Percentiles rank a stretch among this genome's conserved stretches.
phyloP scores from a whole-genome alignment of 1,140 invertebrate species.

The Meloidogyne floridensis region DNA sequence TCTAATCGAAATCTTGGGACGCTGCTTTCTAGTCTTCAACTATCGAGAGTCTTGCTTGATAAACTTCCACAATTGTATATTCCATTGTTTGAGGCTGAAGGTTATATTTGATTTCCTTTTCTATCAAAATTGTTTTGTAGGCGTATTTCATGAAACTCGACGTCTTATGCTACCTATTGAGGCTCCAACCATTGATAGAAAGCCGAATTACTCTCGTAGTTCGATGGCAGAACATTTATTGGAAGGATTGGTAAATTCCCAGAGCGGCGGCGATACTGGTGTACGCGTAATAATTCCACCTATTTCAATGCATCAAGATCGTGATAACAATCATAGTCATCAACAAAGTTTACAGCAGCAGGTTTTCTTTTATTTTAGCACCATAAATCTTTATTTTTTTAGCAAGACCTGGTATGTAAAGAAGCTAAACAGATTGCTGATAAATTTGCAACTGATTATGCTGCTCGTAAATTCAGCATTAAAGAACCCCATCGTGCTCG shows the following conservation, averaged over 20 bases:
- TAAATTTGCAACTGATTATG: conserved; percentile 27
- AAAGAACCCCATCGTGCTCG: conserved; percentile 22
- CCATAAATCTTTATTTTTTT: not conserved
- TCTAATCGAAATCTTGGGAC: conserved; percentile 57
- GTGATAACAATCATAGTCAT: not conserved
- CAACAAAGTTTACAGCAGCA: conserved; percentile 22
- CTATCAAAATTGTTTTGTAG: conserved; percentile 14
- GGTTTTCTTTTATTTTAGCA: not conserved
- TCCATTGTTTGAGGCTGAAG: conserved; percentile 60
- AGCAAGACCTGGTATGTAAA: conserved; percentile 24
- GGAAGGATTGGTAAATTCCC: conserved; percentile 10
- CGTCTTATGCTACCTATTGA: conserved; percentile 20
- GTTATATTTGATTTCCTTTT: conserved; percentile 27
- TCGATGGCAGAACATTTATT: conserved; percentile 22
- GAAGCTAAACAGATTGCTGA: conserved; percentile 34
- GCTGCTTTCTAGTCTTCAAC: conserved; percentile 55
- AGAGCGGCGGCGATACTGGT: not conserved
- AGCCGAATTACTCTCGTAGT: conserved; percentile 16
- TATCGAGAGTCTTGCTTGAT: conserved; percentile 56
- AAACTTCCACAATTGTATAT: conserved; percentile 59
- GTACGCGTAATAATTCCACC: conserved; percentile 27
- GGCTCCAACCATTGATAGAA: conserved; percentile 20
- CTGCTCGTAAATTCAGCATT: conserved; percentile 32
- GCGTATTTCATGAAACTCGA: conserved; percentile 42
- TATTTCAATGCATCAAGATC: conserved; percentile 23